Percentiles rank a stretch among this genome's conserved stretches.
Evolutionary conservation across 2,797 vertebrate genomes (phyloP).

Genomic region (Girardinus metallicus): DNA sequence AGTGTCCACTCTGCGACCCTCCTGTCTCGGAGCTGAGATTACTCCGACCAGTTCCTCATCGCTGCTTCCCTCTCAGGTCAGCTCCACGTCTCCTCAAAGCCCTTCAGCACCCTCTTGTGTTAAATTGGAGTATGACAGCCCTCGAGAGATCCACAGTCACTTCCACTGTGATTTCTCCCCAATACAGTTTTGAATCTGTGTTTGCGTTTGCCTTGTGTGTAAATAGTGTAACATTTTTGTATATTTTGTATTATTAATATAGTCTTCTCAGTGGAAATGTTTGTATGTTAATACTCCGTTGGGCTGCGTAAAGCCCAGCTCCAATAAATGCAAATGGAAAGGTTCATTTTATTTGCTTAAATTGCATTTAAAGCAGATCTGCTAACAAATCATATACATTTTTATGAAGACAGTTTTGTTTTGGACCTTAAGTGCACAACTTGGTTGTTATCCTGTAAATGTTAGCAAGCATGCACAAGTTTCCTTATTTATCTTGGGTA

Average conservation of each 20-base stretch:
- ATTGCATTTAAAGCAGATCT: conserved; percentile 7
- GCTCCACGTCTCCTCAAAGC: conserved; percentile 59
- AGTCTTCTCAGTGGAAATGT: conserved; percentile 29
- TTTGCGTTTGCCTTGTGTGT: conserved; percentile 30
- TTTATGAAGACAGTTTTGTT: not conserved
- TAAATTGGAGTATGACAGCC: conserved; percentile 75
- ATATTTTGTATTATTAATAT: conserved; percentile 17
- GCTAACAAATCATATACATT: not conserved
- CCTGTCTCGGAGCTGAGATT: conserved; percentile 46
- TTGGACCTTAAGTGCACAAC: not conserved
- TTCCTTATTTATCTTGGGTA: not conserved
- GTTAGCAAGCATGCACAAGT: not conserved
- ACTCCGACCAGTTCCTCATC: conserved; percentile 44
- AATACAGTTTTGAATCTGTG: conserved; percentile 74
- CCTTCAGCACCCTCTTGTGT: conserved; percentile 65
- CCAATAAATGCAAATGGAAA: conserved; percentile 56
- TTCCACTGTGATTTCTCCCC: conserved; percentile 84
- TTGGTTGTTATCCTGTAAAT: not conserved
- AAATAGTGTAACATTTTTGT: conserved; percentile 16
- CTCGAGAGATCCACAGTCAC: conserved; percentile 74
- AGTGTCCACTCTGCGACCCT: conserved; percentile 58
- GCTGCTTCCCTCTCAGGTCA: conserved; percentile 57
- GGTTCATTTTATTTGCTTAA: conserved; percentile 31
- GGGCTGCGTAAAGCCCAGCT: conserved; percentile 27
- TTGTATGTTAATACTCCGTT: conserved; percentile 14